These are phyloP conservation scores for Leucozona laternaria DNA, from an alignment of 2,888 invertebrate species.

Conservation along the genomic window DNA sequence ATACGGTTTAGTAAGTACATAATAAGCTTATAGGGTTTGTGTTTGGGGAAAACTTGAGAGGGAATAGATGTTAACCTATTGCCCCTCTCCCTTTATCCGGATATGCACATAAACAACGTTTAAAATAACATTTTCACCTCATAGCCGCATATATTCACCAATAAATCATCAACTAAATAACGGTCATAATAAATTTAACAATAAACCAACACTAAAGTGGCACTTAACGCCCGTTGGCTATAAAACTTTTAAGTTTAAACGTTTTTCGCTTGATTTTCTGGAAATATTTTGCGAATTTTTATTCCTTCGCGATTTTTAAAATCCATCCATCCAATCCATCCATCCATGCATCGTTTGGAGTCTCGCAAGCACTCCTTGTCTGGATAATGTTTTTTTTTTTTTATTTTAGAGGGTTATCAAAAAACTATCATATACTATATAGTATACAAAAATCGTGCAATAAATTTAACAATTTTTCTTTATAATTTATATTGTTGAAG, in stretches of 20 bases:
- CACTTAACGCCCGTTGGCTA: slow-evolving; percentile 67
- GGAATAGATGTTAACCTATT: not conserved
- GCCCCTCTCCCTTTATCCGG: not conserved
- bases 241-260: slow-evolving; percentile 61
- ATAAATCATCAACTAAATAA: slow-evolving; percentile 74
- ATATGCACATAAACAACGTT: slow-evolving; percentile 33
- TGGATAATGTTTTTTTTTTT: slow-evolving; percentile 6
- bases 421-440: slow-evolving; percentile 70
- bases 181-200: slow-evolving; percentile 72
- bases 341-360: slow-evolving; percentile 25
- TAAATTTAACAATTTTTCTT: slow-evolving; percentile 74
- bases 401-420: slow-evolving; percentile 62
- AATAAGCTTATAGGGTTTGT: not conserved
- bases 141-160: slow-evolving; percentile 64
- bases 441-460: slow-evolving; percentile 68
- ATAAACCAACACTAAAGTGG: slow-evolving; percentile 76
- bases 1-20: too few species aligned
- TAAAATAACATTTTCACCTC: slow-evolving; percentile 72
- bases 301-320: slow-evolving; percentile 26
- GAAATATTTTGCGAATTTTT: slow-evolving; percentile 1
- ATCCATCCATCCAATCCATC: slow-evolving; percentile 57
- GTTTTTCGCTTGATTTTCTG: slow-evolving; percentile 50
- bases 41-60: not conserved
- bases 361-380: slow-evolving; percentile 22
- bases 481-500: slow-evolving; percentile 71